A percentile compares a stretch with the other conserved stretches of the same genome.
These are phyloP conservation scores for Picus viridis DNA, from an alignment of 2,797 vertebrate species.

Conservation along the genomic window DNA sequence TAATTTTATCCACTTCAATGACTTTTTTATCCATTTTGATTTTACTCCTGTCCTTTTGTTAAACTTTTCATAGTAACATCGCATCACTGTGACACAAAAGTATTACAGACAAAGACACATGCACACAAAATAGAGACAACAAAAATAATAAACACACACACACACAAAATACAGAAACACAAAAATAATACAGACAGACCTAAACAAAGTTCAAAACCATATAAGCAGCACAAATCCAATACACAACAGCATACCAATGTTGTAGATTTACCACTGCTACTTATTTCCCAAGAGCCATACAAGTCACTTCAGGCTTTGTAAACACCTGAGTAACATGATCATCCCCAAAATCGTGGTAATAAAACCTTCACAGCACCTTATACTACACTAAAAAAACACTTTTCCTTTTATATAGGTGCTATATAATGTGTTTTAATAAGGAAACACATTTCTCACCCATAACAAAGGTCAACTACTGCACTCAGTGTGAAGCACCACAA, in stretches of 20 bases:
- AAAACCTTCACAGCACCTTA: conserved; percentile 11
- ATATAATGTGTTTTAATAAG: not conserved
- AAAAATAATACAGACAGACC: not conserved
- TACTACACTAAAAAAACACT: not conserved
- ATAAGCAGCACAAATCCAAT: not conserved
- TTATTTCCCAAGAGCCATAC: not conserved
- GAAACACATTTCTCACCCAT: not conserved
- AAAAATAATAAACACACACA: not conserved
- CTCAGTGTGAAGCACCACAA: not conserved
- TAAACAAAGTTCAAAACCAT: not conserved
- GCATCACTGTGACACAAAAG: not conserved
- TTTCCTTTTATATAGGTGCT: not conserved
- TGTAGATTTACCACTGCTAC: not conserved
- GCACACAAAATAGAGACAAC: not conserved
- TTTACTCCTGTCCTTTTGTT: not conserved
- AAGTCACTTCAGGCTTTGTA: not conserved
- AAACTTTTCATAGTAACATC: not conserved
- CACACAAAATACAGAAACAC: not conserved
- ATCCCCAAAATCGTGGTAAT: not conserved
- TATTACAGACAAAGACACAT: not conserved
- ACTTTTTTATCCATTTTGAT: not conserved
- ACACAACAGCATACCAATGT: not conserved
- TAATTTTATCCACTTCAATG: not conserved
- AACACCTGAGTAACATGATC: not conserved
- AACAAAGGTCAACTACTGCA: conserved; percentile 51